Base-by-base conservation (phyloP, 2,797 vertebrate genomes). In the Aldrovandia affinis region DNA sequence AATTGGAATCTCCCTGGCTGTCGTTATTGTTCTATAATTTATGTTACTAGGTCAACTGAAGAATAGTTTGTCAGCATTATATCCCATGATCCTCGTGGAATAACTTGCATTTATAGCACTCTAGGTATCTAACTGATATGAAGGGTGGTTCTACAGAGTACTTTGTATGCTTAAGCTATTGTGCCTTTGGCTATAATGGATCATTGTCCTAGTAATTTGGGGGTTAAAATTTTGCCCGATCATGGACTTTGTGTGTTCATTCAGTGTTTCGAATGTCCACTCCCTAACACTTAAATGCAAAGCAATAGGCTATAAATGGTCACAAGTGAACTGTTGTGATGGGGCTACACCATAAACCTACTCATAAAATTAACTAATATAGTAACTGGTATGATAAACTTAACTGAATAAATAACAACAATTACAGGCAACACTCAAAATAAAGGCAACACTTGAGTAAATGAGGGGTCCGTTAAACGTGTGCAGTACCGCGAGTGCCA, bases 1-100 rank as follows among this genome's bases (percentile, higher is more conserved):
- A 82, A 50, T 82, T 10, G 39, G 55, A 65, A 82, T 82, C 42
- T 47, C 25, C 42, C 42, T 68, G 42, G 28, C 39, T 65, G n/a
- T 42, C 15, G 5, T 36, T 36, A 83, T 80, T 86, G 75, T 65
- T 68, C 42, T 54, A 28, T 44, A 78, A 81, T 81, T 77, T 39
- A 39, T 82, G 73, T 75, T 82, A 65, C 80, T 82, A 68, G 85
- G 83, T 84, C 80, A 80, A 28, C 73, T 10, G 39, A 80, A 47
- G 33, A 52, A 65, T 68, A 39, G 36, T 22, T 52, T 42, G 2
- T 50, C 73, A 36, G 80, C 52, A 30, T 36, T 55, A 79, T 36
- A 54, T 39, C 50, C 50, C 25, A 25, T 80, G 78, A 30, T 73
- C 20, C 68, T 25, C 47, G 59, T 52, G n/a, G 59, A 82, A 50